Conservation (phyloP, 2,797 vertebrate species). For the Eulemur albifrons region DNA sequence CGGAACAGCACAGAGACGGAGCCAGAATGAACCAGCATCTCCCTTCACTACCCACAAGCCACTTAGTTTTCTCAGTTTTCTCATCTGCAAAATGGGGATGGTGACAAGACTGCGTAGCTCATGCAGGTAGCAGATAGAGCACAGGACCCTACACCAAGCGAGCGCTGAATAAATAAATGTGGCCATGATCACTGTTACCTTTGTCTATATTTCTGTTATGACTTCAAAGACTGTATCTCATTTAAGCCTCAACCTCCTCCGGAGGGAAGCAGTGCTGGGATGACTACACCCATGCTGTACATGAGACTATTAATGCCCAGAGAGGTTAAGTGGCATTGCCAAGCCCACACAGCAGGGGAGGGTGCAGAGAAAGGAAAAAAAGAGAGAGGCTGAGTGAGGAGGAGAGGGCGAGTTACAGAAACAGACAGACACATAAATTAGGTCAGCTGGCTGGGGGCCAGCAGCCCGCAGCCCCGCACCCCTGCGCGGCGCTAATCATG, state of each 20-base stretch:
- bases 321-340: constrained; percentile 2
- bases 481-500: neutral
- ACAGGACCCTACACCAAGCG: too few species aligned
- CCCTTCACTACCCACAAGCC: fast-evolving
- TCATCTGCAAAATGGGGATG: neutral
- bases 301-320: neutral
- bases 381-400: neutral
- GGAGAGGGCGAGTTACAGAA: neutral
- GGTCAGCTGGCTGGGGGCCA: constrained; percentile 62
- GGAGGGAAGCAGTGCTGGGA: neutral
- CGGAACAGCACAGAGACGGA: neutral
- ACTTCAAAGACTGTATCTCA: neutral
- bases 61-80: neutral
- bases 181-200: too few species aligned
- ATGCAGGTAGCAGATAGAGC: fast-evolving
- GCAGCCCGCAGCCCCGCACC: constrained; percentile 1
- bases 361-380: neutral
- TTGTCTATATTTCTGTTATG: neutral
- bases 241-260: neutral
- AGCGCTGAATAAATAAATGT: neutral
- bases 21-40: neutral
- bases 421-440: constrained; percentile 48
- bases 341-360: constrained; percentile 52
- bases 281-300: neutral
- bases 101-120: neutral